These are phyloP conservation scores for Silurus meridionalis DNA, from an alignment of 2,113 vertebrate genomes.

Conservation along the genomic window DNA sequence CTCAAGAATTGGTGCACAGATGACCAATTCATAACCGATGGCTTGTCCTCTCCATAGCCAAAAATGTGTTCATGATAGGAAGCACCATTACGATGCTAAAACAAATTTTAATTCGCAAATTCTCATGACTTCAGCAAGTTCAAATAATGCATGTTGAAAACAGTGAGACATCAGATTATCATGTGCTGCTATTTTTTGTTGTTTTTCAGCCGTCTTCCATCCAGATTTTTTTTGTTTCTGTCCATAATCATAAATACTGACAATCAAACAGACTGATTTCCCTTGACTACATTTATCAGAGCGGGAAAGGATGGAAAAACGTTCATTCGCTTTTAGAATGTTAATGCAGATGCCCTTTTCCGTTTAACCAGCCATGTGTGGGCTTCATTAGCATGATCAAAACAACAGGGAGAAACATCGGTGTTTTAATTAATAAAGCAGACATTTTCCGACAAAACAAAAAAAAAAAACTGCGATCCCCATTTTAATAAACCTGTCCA, in stretches of 20 bases:
- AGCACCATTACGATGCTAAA: too few relatives aligned
- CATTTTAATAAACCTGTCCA: not conserved
- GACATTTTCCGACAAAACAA: not conserved
- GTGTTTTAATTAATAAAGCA: not conserved
- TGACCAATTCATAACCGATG: too few relatives aligned
- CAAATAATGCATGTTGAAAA: not conserved
- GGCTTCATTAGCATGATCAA: not conserved
- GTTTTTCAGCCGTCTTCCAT: not conserved
- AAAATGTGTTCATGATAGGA: too few relatives aligned
- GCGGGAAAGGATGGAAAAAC: not conserved
- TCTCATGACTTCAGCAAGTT: too few relatives aligned
- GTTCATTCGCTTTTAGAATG: not conserved
- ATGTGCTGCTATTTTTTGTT: not conserved
- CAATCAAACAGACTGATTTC: not conserved
- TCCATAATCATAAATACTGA: not conserved
- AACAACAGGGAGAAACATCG: not conserved
- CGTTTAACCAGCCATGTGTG: not conserved
- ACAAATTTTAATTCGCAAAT: too few relatives aligned
- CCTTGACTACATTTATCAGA: too few relatives aligned
- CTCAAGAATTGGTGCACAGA: not conserved
- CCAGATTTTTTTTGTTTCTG: not conserved
- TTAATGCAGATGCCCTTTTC: not conserved
- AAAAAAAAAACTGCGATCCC: not conserved
- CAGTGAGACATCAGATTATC: not conserved
- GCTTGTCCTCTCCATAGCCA: too few relatives aligned